Conservation (phyloP, 2,888 invertebrate genomes). For the Amblyteles armatorius region DNA sequence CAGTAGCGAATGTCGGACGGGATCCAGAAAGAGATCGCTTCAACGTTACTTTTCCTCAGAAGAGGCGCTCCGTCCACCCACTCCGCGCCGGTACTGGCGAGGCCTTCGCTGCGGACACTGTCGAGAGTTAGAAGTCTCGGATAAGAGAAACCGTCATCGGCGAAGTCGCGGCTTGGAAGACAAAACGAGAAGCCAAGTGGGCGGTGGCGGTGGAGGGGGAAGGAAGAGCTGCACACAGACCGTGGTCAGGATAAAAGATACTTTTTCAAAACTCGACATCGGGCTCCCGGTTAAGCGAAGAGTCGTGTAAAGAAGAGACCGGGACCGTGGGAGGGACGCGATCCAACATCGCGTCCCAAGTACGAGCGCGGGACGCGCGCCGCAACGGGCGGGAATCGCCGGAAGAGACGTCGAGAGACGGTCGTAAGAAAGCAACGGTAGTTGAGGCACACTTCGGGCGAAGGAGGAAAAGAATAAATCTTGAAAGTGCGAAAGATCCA, state of each 20-base stretch:
- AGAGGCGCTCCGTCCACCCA: conserved; percentile 56
- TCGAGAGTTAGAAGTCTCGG: conserved; percentile 41
- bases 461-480: conserved; percentile 23
- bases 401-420: conserved; percentile 10
- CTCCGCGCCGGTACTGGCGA: conserved; percentile 54
- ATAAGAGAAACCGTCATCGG: conserved; percentile 52
- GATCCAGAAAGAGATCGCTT: conserved; percentile 53
- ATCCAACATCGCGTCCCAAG: not conserved
- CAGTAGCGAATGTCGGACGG: conserved; percentile 18
- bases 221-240: not conserved
- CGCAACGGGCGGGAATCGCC: conserved; percentile 33
- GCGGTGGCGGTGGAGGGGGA: not conserved
- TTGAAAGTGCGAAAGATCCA: conserved; percentile 19
- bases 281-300: conserved; percentile 78
- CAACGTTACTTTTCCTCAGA: conserved; percentile 39
- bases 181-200: conserved; percentile 25
- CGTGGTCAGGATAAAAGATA: conserved; percentile 34
- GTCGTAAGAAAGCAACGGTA: conserved; percentile 31
- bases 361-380: not conserved
- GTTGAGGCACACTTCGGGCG: not conserved
- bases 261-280: conserved; percentile 71
- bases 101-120: conserved; percentile 36
- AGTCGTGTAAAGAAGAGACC: conserved; percentile 76
- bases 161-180: conserved; percentile 57
- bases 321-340: not conserved